phyloP scores from a whole-genome alignment of 2,888 invertebrate species.

The Drosophila putrida region DNA sequence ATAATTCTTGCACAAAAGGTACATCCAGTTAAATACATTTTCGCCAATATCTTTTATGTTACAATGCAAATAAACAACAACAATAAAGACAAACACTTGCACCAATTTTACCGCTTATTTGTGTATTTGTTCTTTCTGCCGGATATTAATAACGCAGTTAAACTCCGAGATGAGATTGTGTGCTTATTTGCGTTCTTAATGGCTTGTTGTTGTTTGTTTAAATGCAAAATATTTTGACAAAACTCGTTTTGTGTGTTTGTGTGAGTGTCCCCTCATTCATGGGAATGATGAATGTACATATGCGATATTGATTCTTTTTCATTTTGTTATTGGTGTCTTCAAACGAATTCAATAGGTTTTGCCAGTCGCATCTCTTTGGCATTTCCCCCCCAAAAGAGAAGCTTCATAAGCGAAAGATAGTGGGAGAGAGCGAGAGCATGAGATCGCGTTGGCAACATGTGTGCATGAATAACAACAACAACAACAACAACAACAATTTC shows the following conservation, averaged over 20 bases:
- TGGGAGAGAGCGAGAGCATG: slow-evolving; percentile 8
- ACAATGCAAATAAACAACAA: slow-evolving; percentile 12
- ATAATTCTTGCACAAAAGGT: slow-evolving; percentile 41
- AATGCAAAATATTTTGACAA: slow-evolving; percentile 66
- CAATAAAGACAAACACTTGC: slow-evolving; percentile 26
- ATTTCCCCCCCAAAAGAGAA: slow-evolving; percentile 3
- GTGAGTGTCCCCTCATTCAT: slow-evolving; percentile 8
- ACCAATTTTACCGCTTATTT: slow-evolving; percentile 15
- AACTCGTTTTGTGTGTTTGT: slow-evolving; percentile 56
- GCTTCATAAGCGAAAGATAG: neutral
- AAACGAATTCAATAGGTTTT: slow-evolving; percentile 16
- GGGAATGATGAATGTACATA: slow-evolving; percentile 24
- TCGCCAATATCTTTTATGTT: neutral
- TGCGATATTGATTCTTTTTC: neutral
- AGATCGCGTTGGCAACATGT: slow-evolving; percentile 40
- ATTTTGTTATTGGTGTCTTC: slow-evolving; percentile 21
- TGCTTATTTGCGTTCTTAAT: slow-evolving; percentile 38
- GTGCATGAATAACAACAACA: slow-evolving; percentile 28
- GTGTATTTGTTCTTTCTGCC: slow-evolving; percentile 42
- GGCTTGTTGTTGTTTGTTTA: neutral
- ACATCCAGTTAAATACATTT: neutral
- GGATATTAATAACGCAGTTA: slow-evolving; percentile 47
- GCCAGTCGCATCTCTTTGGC: slow-evolving; percentile 13
- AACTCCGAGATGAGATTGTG: slow-evolving; percentile 13
- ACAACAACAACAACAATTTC: slow-evolving; percentile 40